Conservation (phyloP, 1,140 invertebrate species). For the Cotesia glomerata region DNA sequence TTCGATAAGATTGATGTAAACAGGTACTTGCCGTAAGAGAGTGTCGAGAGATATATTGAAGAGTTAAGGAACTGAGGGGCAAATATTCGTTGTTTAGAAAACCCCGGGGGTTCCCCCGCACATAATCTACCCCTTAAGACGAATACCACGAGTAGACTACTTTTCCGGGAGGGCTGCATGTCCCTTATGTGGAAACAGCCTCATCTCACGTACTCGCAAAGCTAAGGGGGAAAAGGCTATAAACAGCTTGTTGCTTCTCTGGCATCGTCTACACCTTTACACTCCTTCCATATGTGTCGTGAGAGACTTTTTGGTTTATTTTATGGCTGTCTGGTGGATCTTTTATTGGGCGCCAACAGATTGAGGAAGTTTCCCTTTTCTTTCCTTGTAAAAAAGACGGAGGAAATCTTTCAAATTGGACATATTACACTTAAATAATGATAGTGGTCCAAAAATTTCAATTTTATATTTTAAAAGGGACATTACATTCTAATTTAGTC, state of each 20-base stretch:
- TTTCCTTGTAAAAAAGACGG: no score
- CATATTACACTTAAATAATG: no score
- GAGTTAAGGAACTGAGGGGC: not conserved
- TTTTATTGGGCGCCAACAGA: no score
- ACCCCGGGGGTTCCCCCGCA: slow-evolving; percentile 20
- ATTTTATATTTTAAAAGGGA: no score
- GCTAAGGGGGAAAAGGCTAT: slow-evolving; percentile 42
- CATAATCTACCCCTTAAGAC: slow-evolving; percentile 32
- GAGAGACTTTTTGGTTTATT: no score
- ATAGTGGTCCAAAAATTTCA: no score
- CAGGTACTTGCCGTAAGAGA: slow-evolving; percentile 48
- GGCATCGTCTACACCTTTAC: not conserved
- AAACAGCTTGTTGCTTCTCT: slow-evolving; percentile 64
- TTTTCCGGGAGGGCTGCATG: slow-evolving; percentile 14
- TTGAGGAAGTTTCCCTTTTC: no score
- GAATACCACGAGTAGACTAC: slow-evolving; percentile 33
- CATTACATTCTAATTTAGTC: no score
- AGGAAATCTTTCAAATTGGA: no score
- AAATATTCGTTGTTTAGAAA: not conserved
- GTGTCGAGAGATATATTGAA: not conserved
- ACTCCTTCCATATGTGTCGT: no score
- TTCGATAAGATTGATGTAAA: slow-evolving; percentile 62
- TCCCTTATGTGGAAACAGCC: not conserved
- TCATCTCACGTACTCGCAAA: not conserved
- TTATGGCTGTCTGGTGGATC: no score